Base-by-base conservation (phyloP, 2,797 vertebrate genomes). In the Fistularia tabacaria region DNA sequence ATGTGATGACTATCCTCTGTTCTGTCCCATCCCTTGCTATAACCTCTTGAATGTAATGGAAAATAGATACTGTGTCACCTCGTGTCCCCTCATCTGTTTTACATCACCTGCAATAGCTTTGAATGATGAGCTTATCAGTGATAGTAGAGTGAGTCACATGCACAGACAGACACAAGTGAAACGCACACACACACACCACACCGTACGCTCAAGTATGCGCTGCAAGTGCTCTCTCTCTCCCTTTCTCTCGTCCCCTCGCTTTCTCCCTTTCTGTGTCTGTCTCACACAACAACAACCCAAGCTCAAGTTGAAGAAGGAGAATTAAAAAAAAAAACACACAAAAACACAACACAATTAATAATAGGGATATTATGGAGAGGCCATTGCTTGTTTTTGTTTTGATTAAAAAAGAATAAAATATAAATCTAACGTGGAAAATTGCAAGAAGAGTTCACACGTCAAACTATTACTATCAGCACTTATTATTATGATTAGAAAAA, bases 91-190 rank as follows among this genome's bases (percentile, higher is more conserved):
- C 75, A 84, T 80, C 73, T 81, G 74, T 77, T 85, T 80, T 78
- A 83, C 76, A 80, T 83, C 76, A 77, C 71, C 65, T 66, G 78
- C 69, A 76, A 81, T 73, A 71, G 69, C 77, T 84, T 62, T 78
- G 74, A 85, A 81, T 74, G 74, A 79, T 76, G 67, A 81, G 75
- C 74, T 80, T 74, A 74, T 79, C 76, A 66, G 73, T 53, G 66
- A 72, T 66, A 36, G 59, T 25, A 8, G 51, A 36, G 52, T 65
- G 69, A 70, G 48, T 66, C 46, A 49, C 36, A 13, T 38, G 36
- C 52, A 59, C 36, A 14, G 8, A n/a, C n/a, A n/a, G 25, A 25
- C 25, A 25, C 25, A 25, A 25, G 25, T 25, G 13, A 42, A 39
- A 39, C 49, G 58, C 55, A 60, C 49, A 54, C 55, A 60, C 49